Evolutionary conservation across 2,888 invertebrate species (phyloP).

Genomic region (Latrodectus elegans): DNA sequence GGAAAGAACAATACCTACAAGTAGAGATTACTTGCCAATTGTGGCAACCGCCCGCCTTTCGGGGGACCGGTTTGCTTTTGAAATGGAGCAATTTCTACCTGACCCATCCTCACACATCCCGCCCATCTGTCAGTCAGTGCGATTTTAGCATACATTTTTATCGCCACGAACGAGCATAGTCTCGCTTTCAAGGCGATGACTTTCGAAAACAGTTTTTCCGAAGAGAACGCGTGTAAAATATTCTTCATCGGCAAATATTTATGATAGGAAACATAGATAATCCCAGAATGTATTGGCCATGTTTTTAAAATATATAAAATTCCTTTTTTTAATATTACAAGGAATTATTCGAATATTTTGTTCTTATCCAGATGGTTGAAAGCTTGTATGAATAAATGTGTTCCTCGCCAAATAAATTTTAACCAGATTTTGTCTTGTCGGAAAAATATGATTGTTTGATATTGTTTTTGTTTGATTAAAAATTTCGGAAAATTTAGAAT

Average conservation of each 20-base stretch:
- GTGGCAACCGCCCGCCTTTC: not conserved
- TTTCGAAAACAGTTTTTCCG: slow-evolving; percentile 3
- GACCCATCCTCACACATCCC: slow-evolving; percentile 16
- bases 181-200: not conserved
- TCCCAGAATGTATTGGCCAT: no score
- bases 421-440: no score
- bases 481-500: no score
- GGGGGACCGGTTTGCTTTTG: slow-evolving; percentile 29
- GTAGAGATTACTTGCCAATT: slow-evolving; percentile 17
- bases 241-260: slow-evolving; percentile 1
- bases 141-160: slow-evolving; percentile 14
- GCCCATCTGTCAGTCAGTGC: slow-evolving; percentile 39
- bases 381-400: no score
- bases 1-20: not conserved
- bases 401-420: no score
- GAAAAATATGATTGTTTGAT: no score
- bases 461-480: no score
- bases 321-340: no score
- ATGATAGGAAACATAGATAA: not conserved
- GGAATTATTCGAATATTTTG: no score
- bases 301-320: no score
- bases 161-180: not conserved
- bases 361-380: no score
- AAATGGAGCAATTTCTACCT: slow-evolving; percentile 57
- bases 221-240: not conserved